phyloP scores from a whole-genome alignment of 1,140 invertebrate species.

The Drosophila eugracilis region DNA sequence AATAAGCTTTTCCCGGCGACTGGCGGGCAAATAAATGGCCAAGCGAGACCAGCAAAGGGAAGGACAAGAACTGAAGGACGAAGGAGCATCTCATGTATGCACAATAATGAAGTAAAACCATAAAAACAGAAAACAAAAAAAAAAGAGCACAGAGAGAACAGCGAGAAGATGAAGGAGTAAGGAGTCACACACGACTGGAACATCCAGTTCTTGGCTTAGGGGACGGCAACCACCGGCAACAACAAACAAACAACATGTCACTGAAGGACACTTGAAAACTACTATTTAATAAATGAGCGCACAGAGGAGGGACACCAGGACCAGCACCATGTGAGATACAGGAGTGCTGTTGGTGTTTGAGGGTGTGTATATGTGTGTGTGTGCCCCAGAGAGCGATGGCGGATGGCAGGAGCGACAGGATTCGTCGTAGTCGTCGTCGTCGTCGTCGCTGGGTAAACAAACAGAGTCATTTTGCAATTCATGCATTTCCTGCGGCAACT shows the following conservation, averaged over 20 bases:
- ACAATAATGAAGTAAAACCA: slow-evolving; percentile 73
- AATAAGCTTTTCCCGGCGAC: slow-evolving; percentile 61
- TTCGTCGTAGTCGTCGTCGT: slow-evolving; percentile 56
- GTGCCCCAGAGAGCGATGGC: slow-evolving; percentile 24
- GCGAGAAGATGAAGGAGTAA: slow-evolving; percentile 47
- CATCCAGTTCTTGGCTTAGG: slow-evolving; percentile 51
- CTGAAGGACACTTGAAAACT: slow-evolving; percentile 84
- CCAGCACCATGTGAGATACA: slow-evolving; percentile 42
- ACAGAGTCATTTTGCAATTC: slow-evolving; percentile 84
- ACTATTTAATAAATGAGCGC: slow-evolving; percentile 84
- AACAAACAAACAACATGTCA: slow-evolving; percentile 80
- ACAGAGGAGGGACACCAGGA: slow-evolving; percentile 54
- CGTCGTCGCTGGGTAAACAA: slow-evolving; percentile 74
- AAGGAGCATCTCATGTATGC: slow-evolving; percentile 61
- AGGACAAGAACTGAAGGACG: slow-evolving; percentile 17
- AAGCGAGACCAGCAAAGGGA: slow-evolving; percentile 13
- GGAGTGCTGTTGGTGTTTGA: slow-evolving; percentile 23
- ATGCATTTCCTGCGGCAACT: slow-evolving; percentile 85
- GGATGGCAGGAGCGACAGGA: slow-evolving; percentile 23
- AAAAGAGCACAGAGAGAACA: slow-evolving; percentile 43
- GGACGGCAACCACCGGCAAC: slow-evolving; percentile 38
- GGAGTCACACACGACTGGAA: slow-evolving; percentile 59
- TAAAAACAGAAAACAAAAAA: slow-evolving; percentile 61
- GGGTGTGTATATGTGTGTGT: slow-evolving; percentile 18
- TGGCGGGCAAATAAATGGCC: slow-evolving; percentile 66